Base-by-base conservation (phyloP, 2,888 invertebrate genomes). In the Idaea biselata region DNA sequence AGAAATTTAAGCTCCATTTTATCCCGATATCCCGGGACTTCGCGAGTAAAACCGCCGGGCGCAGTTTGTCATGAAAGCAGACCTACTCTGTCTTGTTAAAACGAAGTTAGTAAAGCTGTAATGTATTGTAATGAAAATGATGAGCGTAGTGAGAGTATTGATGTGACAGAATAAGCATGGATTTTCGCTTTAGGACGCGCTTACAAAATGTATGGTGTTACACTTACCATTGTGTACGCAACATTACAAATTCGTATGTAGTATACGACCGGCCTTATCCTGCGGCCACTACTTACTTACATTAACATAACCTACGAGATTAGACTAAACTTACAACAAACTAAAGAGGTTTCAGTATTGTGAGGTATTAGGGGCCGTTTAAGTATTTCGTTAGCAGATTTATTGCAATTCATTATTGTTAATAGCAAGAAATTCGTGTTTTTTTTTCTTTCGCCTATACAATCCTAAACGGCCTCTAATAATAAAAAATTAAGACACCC, bases 91-190 rank as follows among this genome's bases (percentile, higher is more conserved):
- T 68, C 70, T 17, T 59, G 60, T 58, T 54, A 58, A 31, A n/a
- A 60, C 56, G 55, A 17, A 69, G 74, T 78, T 78, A 78, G 78
- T 78, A 70, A 71, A 77, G 78, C 78, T 69, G 64, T 68, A 73
- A 75, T 73, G 67, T 68, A 73, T 74, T 73, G 67, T 54, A 63
- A 66, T 73, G 74, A 67, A 25, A 62, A 72, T 66, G 65, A 66
- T 53, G 62, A 61, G 62, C 61, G 64, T 60, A 55, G 59, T 59
- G 60, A 61, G 55, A 62, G 55, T 62, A 63, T 59, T 62, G 59
- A 70, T 65, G 69, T 71, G 68, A 71, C 73, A 72, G 64, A 69
- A 72, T 70, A 69, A 70, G 70, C 73, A 71, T 69, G 71, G 66
- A 58, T 60, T 56, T 65, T 44, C 44, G 44, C 25, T 44, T 44